Evolutionary conservation across 2,113 vertebrate genomes (phyloP), one percentile per base, ranked within the genome.

Genomic region (Paraplagusia blochii): DNA sequence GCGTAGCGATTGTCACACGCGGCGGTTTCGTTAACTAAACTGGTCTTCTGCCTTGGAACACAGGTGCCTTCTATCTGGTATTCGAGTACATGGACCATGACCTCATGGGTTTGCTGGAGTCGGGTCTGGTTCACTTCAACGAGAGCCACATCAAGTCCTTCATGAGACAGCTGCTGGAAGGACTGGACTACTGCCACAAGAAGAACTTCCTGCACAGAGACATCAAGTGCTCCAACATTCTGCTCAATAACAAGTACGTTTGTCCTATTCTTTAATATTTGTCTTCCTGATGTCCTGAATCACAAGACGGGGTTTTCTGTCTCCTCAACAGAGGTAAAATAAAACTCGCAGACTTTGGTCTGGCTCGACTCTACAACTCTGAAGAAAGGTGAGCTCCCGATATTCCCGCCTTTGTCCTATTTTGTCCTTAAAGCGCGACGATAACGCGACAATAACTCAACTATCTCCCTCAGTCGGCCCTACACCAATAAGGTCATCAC

Each of bases 61-160:
- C 67, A 88, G 97, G 97, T 84, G 97, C 97, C 66, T 98, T 99
- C 89, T 98, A 99, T 81, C 93, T 99, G 79, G 97, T 99, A 48
- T 99, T 99, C 87, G 97, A 99, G 78, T 99, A 99, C 85, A 99
- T 99, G 97, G 97, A 99, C 90, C 97, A 99, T 36, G 97, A 99
- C 81, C 88, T 99, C 86, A 99, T 99, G 97, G 97, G 97, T 73
- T 84, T 99, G 73, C 89, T 99, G 53, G 97, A 99, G 89, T 99
- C 97, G 1, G 97, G 97, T 46, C 85, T 99, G 85, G 97, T 99
- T 63, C 95, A 97, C 68, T 99, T 99, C 88, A 97, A 96, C 77
- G 95, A 97, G 81, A 95, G 95, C 88, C 97, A 99, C 85, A 94
- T 98, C 76, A 95, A 95, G 81, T 98, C 95, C 59, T 99, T 99